Percentiles rank a stretch among this genome's conserved stretches.
phyloP scores from a whole-genome alignment of 2,888 invertebrate genomes.

The Drosophila neotestacea region DNA sequence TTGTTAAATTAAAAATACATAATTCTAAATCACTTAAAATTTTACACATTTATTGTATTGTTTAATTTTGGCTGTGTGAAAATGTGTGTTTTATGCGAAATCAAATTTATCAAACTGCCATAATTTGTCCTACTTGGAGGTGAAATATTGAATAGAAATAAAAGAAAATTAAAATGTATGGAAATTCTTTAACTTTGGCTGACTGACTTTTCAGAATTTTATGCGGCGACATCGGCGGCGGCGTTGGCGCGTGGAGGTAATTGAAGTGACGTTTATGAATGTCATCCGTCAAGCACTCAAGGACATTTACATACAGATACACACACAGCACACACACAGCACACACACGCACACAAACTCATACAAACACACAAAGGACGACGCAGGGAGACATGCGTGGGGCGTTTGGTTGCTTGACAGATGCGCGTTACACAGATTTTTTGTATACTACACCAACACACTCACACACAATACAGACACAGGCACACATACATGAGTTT shows the following conservation, averaged over 20 bases:
- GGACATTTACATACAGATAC: slow-evolving; percentile 75
- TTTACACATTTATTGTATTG: too few species aligned
- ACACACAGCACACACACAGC: slow-evolving; percentile 26
- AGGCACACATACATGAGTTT: slow-evolving; percentile 27
- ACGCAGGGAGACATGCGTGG: slow-evolving; percentile 50
- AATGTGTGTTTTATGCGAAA: background rate
- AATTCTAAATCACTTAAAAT: too few species aligned
- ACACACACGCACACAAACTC: slow-evolving; percentile 23
- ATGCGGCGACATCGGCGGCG: slow-evolving; percentile 53
- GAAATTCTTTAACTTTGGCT: slow-evolving; percentile 65
- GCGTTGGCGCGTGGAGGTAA: slow-evolving; percentile 81
- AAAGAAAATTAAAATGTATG: slow-evolving; percentile 18
- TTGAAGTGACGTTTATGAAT: slow-evolving; percentile 84
- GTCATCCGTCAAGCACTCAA: slow-evolving; percentile 81
- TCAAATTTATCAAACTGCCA: slow-evolving; percentile 15
- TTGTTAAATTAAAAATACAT: too few species aligned
- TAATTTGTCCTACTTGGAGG: slow-evolving; percentile 5
- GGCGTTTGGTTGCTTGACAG: slow-evolving; percentile 75
- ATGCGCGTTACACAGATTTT: slow-evolving; percentile 78
- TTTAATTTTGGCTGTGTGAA: too few species aligned
- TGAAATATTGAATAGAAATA: slow-evolving; percentile 9
- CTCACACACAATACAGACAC: background rate
- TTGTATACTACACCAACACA: slow-evolving; percentile 52
- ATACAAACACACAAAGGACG: slow-evolving; percentile 16
- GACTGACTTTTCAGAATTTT: slow-evolving; percentile 72